Base-by-base conservation (phyloP, 2,797 vertebrate genomes). In the Centropyge bicolor region DNA sequence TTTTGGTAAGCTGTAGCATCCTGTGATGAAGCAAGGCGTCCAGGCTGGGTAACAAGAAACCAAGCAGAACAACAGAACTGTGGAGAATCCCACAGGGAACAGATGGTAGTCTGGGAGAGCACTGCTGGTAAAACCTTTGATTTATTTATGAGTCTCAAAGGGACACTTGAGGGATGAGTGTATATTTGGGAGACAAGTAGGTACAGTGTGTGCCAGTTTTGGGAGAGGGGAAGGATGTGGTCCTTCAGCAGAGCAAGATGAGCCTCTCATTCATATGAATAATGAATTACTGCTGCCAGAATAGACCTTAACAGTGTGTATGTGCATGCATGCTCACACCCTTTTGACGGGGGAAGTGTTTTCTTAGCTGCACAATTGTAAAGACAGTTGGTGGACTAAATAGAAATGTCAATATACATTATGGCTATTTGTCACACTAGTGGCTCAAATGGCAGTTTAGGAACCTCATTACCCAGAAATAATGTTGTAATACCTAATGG, bases 141-240 rank as follows among this genome's bases (percentile, higher is more conserved):
- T 81, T 88, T 87, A 92, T 91, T 85, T 57, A 92, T 89, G 52
- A 86, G 78, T 72, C 79, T 86, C 76, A 76, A 68, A 84, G 70
- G 71, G 63, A 82, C 84, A 67, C 68, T 83, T 65, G 40, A 78
- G n/a, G 35, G 74, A 76, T 43, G 71, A 74, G 55, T 52, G 68
- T 85, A 5, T 82, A 5, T 82, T 67, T 56, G 27, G n/a, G 35
- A 59, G 62, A 48, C 56, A 52, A 49, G 45, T 31, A 59, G 41
- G 40, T 31, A 19, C 45, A 19, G 74, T 57, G 49, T 69, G 52
- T 22, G 64, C 61, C 66, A 64, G 51, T 64, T 68, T 65, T 48
- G 52, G 41, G 49, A 63, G 64, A 20, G 16, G 22, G 16, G 22
- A 38, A 35, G 43, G 46, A 83, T 75, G 75, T 55, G 65, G 3